A percentile compares a stretch with the other conserved stretches of the same genome.
These are phyloP conservation scores for Cathartes aura DNA, from an alignment of 2,113 vertebrate genomes.

Conservation along the genomic window DNA sequence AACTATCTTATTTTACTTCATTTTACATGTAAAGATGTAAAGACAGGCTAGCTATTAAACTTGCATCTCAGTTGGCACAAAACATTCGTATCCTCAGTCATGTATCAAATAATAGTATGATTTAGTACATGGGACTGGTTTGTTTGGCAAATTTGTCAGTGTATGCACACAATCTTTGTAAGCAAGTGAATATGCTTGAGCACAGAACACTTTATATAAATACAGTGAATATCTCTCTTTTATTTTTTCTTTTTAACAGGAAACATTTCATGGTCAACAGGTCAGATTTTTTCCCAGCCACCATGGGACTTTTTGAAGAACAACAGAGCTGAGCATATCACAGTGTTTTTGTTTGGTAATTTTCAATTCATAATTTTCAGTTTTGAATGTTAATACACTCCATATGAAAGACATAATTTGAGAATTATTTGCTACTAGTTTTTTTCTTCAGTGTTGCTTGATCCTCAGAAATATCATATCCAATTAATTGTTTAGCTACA, in stretches of 20 bases:
- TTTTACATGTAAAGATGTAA: neutral
- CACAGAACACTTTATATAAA: neutral
- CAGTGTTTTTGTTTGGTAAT: constrained; percentile 79
- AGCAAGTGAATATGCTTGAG: neutral
- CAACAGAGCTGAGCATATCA: constrained; percentile 83
- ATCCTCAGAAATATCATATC: neutral
- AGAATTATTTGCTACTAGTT: neutral
- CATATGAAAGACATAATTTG: neutral
- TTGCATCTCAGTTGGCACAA: neutral
- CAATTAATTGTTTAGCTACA: neutral
- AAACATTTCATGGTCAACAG: constrained; percentile 82
- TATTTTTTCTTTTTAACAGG: constrained; percentile 76
- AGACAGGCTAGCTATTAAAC: neutral
- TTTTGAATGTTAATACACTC: neutral
- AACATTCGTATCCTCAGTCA: neutral
- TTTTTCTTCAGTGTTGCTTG: neutral
- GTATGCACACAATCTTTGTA: neutral
- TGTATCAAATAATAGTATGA: neutral
- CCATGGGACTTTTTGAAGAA: constrained; percentile 93
- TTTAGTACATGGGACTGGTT: neutral
- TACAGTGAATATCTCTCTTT: neutral
- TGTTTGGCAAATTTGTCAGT: neutral
- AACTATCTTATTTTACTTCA: neutral
- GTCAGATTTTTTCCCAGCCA: constrained; percentile 81
- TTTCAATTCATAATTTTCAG: neutral